A percentile compares a stretch with the other conserved stretches of the same genome.
Conservation (phyloP, 2,797 vertebrate genomes). For the Phrynocephalus forsythii region DNA sequence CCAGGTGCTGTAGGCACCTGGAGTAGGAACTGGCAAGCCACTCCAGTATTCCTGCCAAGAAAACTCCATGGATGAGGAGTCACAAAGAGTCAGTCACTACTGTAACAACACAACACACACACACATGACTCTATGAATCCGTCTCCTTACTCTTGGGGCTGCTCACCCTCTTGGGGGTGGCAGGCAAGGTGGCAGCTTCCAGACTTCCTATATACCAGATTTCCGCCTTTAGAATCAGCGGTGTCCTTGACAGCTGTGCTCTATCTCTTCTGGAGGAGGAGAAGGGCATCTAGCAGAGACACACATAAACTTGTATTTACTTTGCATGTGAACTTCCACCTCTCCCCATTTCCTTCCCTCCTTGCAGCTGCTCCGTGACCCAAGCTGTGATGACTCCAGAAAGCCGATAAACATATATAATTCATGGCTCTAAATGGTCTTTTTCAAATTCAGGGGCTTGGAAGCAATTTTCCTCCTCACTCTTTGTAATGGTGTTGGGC, state of each 20-base stretch:
- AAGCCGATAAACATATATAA: conserved; percentile 69
- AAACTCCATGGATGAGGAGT: too few species aligned
- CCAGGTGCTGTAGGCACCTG: too few species aligned
- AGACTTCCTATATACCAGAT: neutral
- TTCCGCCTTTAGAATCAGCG: neutral
- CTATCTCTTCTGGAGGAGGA: conserved; percentile 24
- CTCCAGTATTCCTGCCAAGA: too few species aligned
- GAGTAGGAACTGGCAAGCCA: too few species aligned
- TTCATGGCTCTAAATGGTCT: conserved; percentile 68
- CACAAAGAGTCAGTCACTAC: too few species aligned
- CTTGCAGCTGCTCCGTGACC: conserved; percentile 57
- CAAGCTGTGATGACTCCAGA: conserved; percentile 69
- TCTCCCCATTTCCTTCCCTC: conserved; percentile 44
- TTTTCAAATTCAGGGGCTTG: conserved; percentile 58
- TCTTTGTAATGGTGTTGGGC: conserved; percentile 62
- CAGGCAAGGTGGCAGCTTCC: neutral
- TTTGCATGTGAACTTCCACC: conserved; percentile 50
- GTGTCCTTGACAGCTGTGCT: neutral
- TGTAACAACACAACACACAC: too few species aligned
- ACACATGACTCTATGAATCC: too few species aligned
- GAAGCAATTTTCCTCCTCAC: conserved; percentile 61
- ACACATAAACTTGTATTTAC: conserved; percentile 57
- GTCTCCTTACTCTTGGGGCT: too few species aligned
- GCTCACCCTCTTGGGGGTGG: neutral
- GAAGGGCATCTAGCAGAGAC: conserved; percentile 48